Base-by-base conservation (phyloP, 2,113 vertebrate genomes). In the Dipodomys spectabilis region DNA sequence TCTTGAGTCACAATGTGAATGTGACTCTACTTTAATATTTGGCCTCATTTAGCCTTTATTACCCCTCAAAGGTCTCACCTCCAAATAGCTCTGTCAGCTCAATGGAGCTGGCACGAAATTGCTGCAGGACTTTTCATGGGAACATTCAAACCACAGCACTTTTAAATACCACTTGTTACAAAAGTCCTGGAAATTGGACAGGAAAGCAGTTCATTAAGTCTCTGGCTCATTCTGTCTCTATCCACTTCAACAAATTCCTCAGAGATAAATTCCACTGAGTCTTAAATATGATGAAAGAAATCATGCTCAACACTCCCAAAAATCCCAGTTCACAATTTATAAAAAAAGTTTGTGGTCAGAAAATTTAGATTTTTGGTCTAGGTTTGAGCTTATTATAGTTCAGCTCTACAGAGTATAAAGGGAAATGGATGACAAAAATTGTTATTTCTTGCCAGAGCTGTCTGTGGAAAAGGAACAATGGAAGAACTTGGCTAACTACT, bases 111-210 rank as follows among this genome's bases (percentile, higher is more conserved):
- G 57, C 39, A 82, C 13, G 53, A 30, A 35, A 53, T 53, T 53
- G 27, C 18, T 49, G 30, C 30, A n/a, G 30, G 60, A 64, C 5
- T 86, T 74, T 60, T 44, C n/a, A 18, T 20, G 53, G 32, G 27
- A 15, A 53, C 25, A 23, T 75, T 83, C 80, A 68, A 91, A 35
- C 39, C 6, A 35, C 28, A 27, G 39, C 45, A 65, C 57, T 73
- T 86, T 65, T 85, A 23, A 85, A 49, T 44, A 73, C 9, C 53
- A 89, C 81, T 93, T 23, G 1, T 86, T 86, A 44, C 35, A 95
- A 93, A 95, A 95, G 27, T 90, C 18, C 73, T 87, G 45, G 85
- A 94, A 91, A 74, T 2, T 75, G 10, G 15, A 32, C 18, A 92
- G 20, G 64, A 82, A 94, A 95, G 81, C 5, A 45, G 62, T n/a